Evolutionary conservation across 2,797 vertebrate species (phyloP).

Genomic region (Lepilemur septentrionalis): DNA sequence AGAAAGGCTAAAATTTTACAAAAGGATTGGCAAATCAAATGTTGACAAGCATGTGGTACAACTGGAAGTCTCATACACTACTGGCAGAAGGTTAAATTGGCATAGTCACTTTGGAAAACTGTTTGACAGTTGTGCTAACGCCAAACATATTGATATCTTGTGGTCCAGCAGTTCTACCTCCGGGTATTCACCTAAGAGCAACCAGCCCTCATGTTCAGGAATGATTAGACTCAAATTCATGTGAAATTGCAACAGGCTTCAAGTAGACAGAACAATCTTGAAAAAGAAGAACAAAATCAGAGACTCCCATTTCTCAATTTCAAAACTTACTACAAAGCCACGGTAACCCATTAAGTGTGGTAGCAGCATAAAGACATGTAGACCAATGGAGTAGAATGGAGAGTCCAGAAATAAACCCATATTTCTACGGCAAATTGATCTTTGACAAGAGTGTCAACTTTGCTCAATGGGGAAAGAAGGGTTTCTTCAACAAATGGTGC

Average conservation of each 20-base stretch:
- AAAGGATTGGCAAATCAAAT: not conserved
- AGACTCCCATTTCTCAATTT: not conserved
- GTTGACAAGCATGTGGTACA: too few relatives aligned
- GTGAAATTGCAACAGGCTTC: not conserved
- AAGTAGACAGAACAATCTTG: not conserved
- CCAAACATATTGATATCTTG: not conserved
- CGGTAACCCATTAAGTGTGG: not conserved
- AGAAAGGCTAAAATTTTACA: not conserved
- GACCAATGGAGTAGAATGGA: not conserved
- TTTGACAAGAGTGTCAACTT: not conserved
- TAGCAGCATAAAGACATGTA: not conserved
- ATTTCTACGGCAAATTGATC: not conserved
- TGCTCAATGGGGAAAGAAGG: not conserved
- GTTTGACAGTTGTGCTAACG: not conserved
- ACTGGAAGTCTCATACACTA: not conserved
- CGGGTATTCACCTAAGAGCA: not conserved
- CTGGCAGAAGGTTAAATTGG: not conserved
- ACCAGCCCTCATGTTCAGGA: not conserved
- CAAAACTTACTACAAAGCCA: slow-evolving; percentile 14
- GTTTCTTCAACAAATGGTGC: not conserved
- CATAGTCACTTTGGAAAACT: not conserved
- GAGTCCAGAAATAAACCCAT: not conserved
- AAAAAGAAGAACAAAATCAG: not conserved
- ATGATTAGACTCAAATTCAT: not conserved
- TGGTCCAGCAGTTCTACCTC: not conserved